Evolutionary conservation across 2,888 invertebrate genomes (phyloP).

Genomic region (Aphidoletes aphidimyza): DNA sequence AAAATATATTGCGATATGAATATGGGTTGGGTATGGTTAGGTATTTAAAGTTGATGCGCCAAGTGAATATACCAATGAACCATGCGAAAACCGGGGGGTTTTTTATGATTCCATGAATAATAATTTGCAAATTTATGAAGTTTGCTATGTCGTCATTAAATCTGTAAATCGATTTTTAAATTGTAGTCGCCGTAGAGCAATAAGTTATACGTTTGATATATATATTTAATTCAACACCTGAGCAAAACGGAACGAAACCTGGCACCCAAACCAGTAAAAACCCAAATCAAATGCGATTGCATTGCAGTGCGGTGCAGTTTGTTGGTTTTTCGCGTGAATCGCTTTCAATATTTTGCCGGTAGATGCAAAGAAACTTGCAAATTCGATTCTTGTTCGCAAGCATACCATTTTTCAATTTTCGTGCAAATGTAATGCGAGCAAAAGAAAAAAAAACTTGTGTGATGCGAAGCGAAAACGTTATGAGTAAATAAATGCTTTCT

Average conservation of each 20-base stretch:
- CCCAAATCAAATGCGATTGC: neutral
- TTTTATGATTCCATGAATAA: slow-evolving; percentile 36
- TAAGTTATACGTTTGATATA: neutral
- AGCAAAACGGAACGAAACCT: too few relatives aligned
- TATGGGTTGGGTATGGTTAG: neutral
- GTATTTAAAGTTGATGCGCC: neutral
- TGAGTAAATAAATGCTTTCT: slow-evolving; percentile 30
- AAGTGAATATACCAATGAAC: neutral
- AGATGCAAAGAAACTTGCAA: slow-evolving; percentile 5
- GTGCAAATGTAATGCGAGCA: too few relatives aligned
- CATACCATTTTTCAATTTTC: neutral
- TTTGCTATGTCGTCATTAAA: slow-evolving; percentile 20
- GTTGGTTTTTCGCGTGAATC: too few relatives aligned
- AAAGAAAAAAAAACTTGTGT: too few relatives aligned
- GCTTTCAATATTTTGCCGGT: too few relatives aligned
- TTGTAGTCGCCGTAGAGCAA: neutral
- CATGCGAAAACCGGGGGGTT: neutral
- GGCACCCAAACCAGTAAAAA: too few relatives aligned
- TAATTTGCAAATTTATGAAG: slow-evolving; percentile 25
- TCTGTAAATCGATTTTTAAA: slow-evolving; percentile 39
- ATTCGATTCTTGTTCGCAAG: neutral
- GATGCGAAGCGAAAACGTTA: slow-evolving; percentile 21
- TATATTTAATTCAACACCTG: slow-evolving; percentile 32
- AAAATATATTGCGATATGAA: neutral
- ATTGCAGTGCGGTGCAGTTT: neutral